Evolutionary conservation across 1,140 invertebrate species (phyloP).

Genomic region (Drosophila kepulauana): DNA sequence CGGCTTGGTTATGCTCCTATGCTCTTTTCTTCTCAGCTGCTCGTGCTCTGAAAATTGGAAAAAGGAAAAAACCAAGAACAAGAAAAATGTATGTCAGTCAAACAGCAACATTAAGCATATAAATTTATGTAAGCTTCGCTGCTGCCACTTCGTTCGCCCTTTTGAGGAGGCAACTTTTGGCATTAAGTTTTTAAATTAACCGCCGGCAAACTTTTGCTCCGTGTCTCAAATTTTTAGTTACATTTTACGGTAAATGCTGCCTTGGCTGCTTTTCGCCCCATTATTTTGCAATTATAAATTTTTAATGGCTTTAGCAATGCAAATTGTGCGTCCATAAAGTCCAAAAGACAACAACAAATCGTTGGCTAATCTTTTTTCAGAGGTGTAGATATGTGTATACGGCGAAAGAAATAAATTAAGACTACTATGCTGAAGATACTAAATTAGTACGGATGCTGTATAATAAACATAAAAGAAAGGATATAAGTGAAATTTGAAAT

Average conservation of each 20-base stretch:
- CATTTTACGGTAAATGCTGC: neutral
- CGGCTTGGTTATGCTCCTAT: neutral
- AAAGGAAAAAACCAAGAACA: neutral
- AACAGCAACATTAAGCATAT: conserved; percentile 6
- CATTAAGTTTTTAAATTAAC: conserved; percentile 52
- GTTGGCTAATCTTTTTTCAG: conserved; percentile 33
- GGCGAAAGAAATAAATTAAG: conserved; percentile 22
- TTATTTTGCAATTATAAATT: conserved; percentile 73
- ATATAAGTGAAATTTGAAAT: too few species aligned
- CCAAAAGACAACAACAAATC: conserved; percentile 49
- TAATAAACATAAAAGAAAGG: too few species aligned
- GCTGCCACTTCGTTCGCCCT: neutral
- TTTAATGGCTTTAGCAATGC: conserved; percentile 71
- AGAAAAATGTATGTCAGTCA: conserved; percentile 9
- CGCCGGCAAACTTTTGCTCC: conserved; percentile 24
- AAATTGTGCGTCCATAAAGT: conserved; percentile 65
- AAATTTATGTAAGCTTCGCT: conserved; percentile 8
- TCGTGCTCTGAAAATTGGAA: neutral
- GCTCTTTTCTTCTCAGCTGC: neutral
- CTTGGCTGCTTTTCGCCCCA: conserved; percentile 35
- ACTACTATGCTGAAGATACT: neutral
- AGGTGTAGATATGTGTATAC: neutral
- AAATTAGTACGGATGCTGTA: neutral
- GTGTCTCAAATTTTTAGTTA: conserved; percentile 18
- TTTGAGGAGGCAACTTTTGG: conserved; percentile 12